A percentile compares a stretch with the other conserved stretches of the same genome.
Conservation (phyloP, 2,797 vertebrate genomes). For the Typhlichthys subterraneus region DNA sequence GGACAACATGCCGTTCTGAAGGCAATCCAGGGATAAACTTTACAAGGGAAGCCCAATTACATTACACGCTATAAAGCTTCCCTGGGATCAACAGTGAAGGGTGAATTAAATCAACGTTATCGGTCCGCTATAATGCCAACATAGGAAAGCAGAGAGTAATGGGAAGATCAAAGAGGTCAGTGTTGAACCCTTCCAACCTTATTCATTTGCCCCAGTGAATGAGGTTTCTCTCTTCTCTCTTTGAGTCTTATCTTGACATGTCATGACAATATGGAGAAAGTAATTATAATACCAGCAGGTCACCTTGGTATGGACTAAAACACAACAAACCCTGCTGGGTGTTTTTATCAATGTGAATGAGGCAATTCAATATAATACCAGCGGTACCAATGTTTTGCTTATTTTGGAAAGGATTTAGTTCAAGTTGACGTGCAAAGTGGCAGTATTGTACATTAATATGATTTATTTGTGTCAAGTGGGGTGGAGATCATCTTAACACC, state of each 20-base stretch:
- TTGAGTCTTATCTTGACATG: slow-evolving; percentile 56
- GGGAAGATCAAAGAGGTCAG: slow-evolving; percentile 61
- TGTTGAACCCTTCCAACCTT: slow-evolving; percentile 46
- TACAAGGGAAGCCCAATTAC: slow-evolving; percentile 50
- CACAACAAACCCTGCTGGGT: slow-evolving; percentile 7
- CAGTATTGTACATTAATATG: not conserved
- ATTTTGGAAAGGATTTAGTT: not conserved
- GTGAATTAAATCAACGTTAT: slow-evolving; percentile 67
- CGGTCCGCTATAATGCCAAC: slow-evolving; percentile 44
- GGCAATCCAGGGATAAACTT: slow-evolving; percentile 26
- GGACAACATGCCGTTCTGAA: slow-evolving; percentile 27
- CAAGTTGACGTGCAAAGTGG: not conserved
- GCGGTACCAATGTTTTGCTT: not conserved
- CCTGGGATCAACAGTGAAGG: slow-evolving; percentile 39
- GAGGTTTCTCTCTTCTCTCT: slow-evolving; percentile 1
- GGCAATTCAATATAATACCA: too few species aligned
- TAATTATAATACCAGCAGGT: slow-evolving; percentile 69
- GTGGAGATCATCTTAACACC: not conserved
- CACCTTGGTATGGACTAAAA: slow-evolving; percentile 55
- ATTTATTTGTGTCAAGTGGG: not conserved
- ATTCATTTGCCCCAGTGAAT: slow-evolving; percentile 55
- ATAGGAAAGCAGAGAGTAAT: slow-evolving; percentile 67
- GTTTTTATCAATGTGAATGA: not conserved
- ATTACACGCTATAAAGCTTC: slow-evolving; percentile 49
- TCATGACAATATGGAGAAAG: slow-evolving; percentile 58